A percentile compares a stretch with the other conserved stretches of the same genome.
phyloP scores from a whole-genome alignment of 2,113 vertebrate genomes.

The Procavia capensis region DNA sequence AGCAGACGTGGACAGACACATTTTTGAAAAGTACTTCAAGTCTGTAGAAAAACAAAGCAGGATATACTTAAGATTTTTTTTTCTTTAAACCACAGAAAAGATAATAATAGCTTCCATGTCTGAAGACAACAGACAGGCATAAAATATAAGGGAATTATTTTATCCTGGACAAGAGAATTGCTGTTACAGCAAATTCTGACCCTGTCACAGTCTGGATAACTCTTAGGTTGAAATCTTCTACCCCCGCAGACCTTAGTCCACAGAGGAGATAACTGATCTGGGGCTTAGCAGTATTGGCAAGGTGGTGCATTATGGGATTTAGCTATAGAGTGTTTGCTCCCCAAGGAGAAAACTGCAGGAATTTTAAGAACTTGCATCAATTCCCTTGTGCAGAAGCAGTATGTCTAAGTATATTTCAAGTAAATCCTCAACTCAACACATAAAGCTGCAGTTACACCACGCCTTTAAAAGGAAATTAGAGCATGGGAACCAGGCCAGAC shows the following conservation, averaged over 20 bases:
- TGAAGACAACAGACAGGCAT: constrained; percentile 74
- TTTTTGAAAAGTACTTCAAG: constrained; percentile 70
- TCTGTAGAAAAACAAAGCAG: constrained; percentile 53
- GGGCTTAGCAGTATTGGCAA: constrained; percentile 72
- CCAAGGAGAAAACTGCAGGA: constrained; percentile 71
- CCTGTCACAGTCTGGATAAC: constrained; percentile 57
- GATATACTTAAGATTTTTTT: constrained; percentile 63
- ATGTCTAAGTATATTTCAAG: constrained; percentile 82
- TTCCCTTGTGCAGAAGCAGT: constrained; percentile 72
- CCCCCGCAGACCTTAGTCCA: constrained; percentile 49
- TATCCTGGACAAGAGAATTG: constrained; percentile 74
- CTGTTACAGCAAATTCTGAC: constrained; percentile 77
- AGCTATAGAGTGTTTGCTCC: constrained; percentile 76
- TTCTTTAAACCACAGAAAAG: constrained; percentile 65
- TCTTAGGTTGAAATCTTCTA: constrained; percentile 67
- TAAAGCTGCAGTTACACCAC: constrained; percentile 72
- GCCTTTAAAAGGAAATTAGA: constrained; percentile 76
- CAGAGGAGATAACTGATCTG: constrained; percentile 71
- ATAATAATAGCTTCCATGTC: constrained; percentile 72
- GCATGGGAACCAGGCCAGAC: constrained; percentile 58
- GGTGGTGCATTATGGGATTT: constrained; percentile 65
- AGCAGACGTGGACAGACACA: constrained; percentile 23
- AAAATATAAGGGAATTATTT: constrained; percentile 73
- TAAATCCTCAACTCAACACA: constrained; percentile 82
- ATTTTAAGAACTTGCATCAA: constrained; percentile 74